phyloP scores from a whole-genome alignment of 2,888 invertebrate genomes.

The Drosophila mimetica region DNA sequence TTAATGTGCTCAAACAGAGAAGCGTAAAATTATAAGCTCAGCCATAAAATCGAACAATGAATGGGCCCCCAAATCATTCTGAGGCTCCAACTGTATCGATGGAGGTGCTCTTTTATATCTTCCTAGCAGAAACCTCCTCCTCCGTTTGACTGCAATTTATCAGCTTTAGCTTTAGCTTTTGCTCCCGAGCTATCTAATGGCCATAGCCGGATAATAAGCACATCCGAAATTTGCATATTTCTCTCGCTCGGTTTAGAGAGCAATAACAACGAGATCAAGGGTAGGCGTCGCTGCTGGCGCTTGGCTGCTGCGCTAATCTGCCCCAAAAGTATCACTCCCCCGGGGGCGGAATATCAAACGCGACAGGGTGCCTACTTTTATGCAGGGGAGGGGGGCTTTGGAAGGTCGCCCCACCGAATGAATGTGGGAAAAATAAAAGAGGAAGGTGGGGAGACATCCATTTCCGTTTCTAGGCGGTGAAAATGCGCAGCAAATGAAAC shows the following conservation, averaged over 20 bases:
- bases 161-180: constrained; percentile 6
- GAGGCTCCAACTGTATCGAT: constrained; percentile 32
- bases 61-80: constrained; percentile 9
- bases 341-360: constrained; percentile 33
- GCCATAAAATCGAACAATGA: constrained; percentile 42
- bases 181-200: constrained; percentile 20
- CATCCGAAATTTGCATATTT: constrained; percentile 46
- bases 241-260: neutral
- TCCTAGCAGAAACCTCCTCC: neutral
- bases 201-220: constrained; percentile 25
- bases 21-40: constrained; percentile 39
- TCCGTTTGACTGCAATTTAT: constrained; percentile 32
- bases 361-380: constrained; percentile 24
- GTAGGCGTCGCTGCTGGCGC: constrained; percentile 33
- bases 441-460: constrained; percentile 22
- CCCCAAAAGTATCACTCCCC: constrained; percentile 45
- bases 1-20: constrained; percentile 51
- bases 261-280: constrained; percentile 1
- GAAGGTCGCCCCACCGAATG: constrained; percentile 11
- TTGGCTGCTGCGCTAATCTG: constrained; percentile 63
- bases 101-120: constrained; percentile 11
- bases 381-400: neutral
- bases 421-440: constrained; percentile 10
- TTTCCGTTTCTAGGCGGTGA: constrained; percentile 44
- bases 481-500: constrained; percentile 50